Conservation (phyloP, 2,888 invertebrate genomes). For the Charanyca ferruginea region DNA sequence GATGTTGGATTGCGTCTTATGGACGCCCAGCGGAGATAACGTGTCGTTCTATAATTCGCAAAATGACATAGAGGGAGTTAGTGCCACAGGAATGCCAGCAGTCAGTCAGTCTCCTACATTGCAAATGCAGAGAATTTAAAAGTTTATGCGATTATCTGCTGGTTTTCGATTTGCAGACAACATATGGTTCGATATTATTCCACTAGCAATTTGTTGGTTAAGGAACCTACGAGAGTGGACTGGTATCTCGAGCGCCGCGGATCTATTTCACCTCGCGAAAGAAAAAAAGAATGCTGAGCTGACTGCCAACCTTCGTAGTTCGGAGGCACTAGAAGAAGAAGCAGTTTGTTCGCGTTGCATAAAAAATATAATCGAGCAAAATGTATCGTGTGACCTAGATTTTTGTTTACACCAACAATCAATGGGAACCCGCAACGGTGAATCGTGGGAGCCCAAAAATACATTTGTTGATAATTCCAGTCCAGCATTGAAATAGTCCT, state of each 20-base stretch:
- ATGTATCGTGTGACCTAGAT: too few relatives aligned
- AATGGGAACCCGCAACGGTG: not conserved
- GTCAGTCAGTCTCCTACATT: slow-evolving; percentile 8
- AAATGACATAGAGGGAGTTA: slow-evolving; percentile 30
- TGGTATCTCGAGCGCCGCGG: too few relatives aligned
- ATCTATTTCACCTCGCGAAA: too few relatives aligned
- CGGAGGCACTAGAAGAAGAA: too few relatives aligned
- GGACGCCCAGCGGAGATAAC: not conserved
- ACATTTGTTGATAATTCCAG: not conserved
- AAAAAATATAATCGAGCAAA: not conserved
- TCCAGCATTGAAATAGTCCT: not conserved
- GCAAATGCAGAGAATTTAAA: slow-evolving; percentile 17
- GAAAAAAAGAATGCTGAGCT: too few relatives aligned
- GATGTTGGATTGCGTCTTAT: not conserved
- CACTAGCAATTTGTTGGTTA: not conserved
- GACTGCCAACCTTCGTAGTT: too few relatives aligned
- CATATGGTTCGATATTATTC: not conserved
- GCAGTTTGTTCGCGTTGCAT: not conserved
- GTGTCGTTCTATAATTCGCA: too few relatives aligned
- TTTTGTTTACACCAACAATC: slow-evolving; percentile 3
- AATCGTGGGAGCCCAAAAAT: too few relatives aligned
- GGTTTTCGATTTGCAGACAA: not conserved
- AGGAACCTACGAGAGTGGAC: too few relatives aligned
- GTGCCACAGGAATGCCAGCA: slow-evolving; percentile 14
- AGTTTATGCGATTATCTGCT: not conserved